Evolutionary conservation across 2,113 vertebrate species (phyloP), one percentile per base, ranked within the genome.

Genomic region (Climacteris rufus): DNA sequence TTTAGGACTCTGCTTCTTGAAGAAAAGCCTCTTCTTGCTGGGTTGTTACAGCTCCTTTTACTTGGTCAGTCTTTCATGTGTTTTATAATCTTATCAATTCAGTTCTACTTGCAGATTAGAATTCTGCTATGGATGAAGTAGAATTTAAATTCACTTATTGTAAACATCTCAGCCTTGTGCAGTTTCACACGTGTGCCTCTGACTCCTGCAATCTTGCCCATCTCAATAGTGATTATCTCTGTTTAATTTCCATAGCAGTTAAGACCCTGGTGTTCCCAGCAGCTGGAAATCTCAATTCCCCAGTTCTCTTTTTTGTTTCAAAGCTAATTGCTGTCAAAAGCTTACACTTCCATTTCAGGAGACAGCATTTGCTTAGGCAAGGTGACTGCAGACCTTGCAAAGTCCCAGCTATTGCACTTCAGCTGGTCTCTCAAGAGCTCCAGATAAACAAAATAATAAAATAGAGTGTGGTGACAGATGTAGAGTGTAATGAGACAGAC

Each of bases 381-480:
- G 90, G 91, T 96, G 92, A 93, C 86, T 96, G 54, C 44, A 69
- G 59, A 72, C 72, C 79, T 88, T 86, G 76, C 61, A 83, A 27
- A 78, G 81, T 42, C 42, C 42, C 42, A 56, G 70, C 85, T 86
- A 8, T 80, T 88, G 60, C 15, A 45, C 63, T 92, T 76, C 5
- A 86, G 64, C 59, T 81, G 68, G 20, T 76, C 68, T 94, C 11
- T 1, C 15, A 77, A 44, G 42, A 74, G 69, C 86, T 93, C 30
- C 68, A 83, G 89, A 80, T 81, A 92, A 97, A 90, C 78, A 89
- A 90, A 96, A 81, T 72, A 90, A 95, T 95, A 93, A 92, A 97
- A 83, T 37, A 50, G 11, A 83, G n/a, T 40, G 39, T 70, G 87
- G 75, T 80, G 82, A 42, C 92, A 91, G 71, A 91, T 95, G 92